Evolutionary conservation across 1,140 invertebrate species (phyloP).

Genomic region (Chymomyza costata): DNA sequence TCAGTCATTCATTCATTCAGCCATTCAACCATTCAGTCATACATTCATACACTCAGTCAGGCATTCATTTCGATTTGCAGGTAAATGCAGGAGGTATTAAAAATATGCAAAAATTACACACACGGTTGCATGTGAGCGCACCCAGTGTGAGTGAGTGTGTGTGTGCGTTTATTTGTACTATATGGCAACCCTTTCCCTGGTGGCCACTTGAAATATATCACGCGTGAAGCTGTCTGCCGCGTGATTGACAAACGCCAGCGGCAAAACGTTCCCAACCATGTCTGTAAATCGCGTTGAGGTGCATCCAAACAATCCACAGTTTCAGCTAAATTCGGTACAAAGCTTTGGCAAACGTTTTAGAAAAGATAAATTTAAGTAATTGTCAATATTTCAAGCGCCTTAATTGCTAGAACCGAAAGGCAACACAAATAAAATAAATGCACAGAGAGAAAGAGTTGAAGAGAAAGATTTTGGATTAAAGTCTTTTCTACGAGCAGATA

Average conservation of each 20-base stretch:
- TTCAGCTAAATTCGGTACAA: no score
- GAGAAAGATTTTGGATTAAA: no score
- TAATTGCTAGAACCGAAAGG: constrained; percentile 48
- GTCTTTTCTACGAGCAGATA: no score
- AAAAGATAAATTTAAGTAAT: constrained; percentile 73
- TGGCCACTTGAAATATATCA: constrained; percentile 70
- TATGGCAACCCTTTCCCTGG: no score
- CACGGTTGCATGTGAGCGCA: constrained; percentile 45
- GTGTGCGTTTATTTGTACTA: no score
- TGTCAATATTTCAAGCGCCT: constrained; percentile 69
- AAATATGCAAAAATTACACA: constrained; percentile 72
- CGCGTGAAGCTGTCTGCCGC: constrained; percentile 55
- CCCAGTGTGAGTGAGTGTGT: background rate
- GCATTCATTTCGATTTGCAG: constrained; percentile 61
- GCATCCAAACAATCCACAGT: no score
- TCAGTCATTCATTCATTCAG: constrained; percentile 35
- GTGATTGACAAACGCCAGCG: constrained; percentile 60
- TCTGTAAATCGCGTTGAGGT: no score
- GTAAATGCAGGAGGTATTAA: constrained; percentile 53
- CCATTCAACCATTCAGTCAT: constrained; percentile 33
- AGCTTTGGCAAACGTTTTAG: constrained; percentile 57
- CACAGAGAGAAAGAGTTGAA: no score
- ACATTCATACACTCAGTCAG: constrained; percentile 18
- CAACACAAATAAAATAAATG: no score
- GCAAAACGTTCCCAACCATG: no score